Evolutionary conservation across 2,797 vertebrate genomes (phyloP).

Genomic region (Dipus sagitta): DNA sequence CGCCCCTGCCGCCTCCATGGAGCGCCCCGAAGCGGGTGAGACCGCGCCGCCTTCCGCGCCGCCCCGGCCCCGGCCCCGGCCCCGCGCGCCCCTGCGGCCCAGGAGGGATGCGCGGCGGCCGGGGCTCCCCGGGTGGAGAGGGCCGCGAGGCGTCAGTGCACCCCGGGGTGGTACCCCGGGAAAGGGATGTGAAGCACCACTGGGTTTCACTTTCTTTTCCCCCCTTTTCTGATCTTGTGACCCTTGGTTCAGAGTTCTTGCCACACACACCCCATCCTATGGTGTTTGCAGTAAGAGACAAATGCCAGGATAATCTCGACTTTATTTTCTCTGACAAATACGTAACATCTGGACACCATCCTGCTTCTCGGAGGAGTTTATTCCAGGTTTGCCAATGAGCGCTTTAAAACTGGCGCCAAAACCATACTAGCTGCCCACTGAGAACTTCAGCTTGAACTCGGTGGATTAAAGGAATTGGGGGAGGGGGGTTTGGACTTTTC

Average conservation of each 20-base stretch:
- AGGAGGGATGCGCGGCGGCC: too few species aligned
- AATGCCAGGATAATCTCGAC: neutral
- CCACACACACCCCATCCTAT: neutral
- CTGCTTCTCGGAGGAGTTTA: neutral
- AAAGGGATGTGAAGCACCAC: neutral
- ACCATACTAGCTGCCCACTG: neutral
- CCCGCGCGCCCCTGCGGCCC: too few species aligned
- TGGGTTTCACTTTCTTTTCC: conserved; percentile 21
- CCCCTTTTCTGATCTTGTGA: neutral
- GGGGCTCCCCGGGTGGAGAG: rapidly evolving
- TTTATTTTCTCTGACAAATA: neutral
- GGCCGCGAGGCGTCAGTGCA: rapidly evolving
- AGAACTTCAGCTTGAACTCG: neutral
- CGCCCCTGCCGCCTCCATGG: neutral
- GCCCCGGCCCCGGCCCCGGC: neutral
- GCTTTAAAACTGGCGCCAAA: conserved; percentile 56
- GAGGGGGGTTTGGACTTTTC: neutral
- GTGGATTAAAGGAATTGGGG: neutral
- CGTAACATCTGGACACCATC: neutral
- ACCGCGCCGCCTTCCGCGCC: neutral
- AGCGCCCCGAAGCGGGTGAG: conserved; percentile 74
- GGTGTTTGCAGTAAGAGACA: too few species aligned
- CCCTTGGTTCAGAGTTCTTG: neutral
- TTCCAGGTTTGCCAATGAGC: neutral
- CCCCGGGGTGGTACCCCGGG: neutral